phyloP scores from a whole-genome alignment of 2,113 vertebrate genomes.

The Myotis brandtii region DNA sequence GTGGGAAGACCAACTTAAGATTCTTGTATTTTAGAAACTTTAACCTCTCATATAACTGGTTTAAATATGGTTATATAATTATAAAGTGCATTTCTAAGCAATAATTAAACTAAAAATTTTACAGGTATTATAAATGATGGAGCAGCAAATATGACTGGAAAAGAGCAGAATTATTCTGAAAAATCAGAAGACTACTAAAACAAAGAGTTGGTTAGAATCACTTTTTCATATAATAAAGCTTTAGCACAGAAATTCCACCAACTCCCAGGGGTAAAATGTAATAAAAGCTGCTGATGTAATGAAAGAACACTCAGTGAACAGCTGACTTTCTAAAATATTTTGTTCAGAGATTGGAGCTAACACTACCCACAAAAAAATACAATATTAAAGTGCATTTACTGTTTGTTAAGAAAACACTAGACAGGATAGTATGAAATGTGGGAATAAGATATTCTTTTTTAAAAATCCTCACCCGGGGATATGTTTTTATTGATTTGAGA shows the following conservation, averaged over 20 bases:
- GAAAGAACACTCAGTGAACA: constrained; percentile 32
- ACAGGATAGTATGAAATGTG: neutral
- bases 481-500: no score
- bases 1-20: neutral
- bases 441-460: neutral
- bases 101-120: neutral
- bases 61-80: constrained; percentile 24
- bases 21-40: constrained; percentile 16
- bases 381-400: neutral
- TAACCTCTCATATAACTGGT: neutral
- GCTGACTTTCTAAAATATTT: constrained; percentile 51
- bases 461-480: no score
- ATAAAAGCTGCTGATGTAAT: constrained; percentile 31
- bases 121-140: neutral
- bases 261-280: constrained; percentile 13
- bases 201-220: neutral
- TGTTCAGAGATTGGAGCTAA: constrained; percentile 48
- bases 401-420: neutral
- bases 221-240: constrained; percentile 30
- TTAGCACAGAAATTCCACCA: constrained; percentile 25
- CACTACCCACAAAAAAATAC: neutral
- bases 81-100: neutral
- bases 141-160: constrained; percentile 17
- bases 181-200: neutral
- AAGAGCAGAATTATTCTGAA: constrained; percentile 20